Percentiles rank a stretch among this genome's conserved stretches.
Evolutionary conservation across 2,797 vertebrate genomes (phyloP).

Genomic region (Sarcoramphus papa): DNA sequence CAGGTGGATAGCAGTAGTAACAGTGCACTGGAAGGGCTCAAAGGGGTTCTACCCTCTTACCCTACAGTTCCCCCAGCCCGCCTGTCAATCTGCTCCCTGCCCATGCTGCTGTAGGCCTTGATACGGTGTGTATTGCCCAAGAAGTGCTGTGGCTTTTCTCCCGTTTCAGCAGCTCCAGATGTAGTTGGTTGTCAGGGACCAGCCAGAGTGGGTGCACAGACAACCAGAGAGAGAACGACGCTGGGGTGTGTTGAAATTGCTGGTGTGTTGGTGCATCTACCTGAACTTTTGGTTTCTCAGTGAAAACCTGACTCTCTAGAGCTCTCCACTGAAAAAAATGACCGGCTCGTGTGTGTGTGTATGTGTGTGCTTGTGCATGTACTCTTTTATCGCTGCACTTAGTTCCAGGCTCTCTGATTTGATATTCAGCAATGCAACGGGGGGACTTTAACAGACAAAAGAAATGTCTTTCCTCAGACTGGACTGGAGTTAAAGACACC

Average conservation of each 20-base stretch:
- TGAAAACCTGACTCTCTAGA: not conserved
- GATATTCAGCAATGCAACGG: not conserved
- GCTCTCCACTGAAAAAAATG: not conserved
- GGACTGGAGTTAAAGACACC: not conserved
- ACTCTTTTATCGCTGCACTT: not conserved
- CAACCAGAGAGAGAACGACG: not conserved
- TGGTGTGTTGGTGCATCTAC: not conserved
- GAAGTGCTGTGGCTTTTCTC: not conserved
- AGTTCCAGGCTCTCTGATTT: not conserved
- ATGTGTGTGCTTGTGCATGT: not conserved
- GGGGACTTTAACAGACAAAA: not conserved
- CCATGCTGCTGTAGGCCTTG: not conserved
- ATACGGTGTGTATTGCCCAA: accelerated
- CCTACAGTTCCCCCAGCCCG: not conserved
- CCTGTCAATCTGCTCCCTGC: not conserved
- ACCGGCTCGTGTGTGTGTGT: too few species aligned
- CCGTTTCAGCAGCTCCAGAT: not conserved
- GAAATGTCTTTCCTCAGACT: not conserved
- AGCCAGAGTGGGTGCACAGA: not conserved
- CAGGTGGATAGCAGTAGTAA: too few species aligned
- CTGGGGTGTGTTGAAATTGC: not conserved
- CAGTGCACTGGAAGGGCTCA: not conserved
- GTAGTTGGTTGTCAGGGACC: not conserved
- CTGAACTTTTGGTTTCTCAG: not conserved
- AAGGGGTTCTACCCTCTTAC: not conserved